These are phyloP conservation scores for Tragelaphus eurycerus DNA, from an alignment of 2,797 vertebrate species.

Conservation along the genomic window DNA sequence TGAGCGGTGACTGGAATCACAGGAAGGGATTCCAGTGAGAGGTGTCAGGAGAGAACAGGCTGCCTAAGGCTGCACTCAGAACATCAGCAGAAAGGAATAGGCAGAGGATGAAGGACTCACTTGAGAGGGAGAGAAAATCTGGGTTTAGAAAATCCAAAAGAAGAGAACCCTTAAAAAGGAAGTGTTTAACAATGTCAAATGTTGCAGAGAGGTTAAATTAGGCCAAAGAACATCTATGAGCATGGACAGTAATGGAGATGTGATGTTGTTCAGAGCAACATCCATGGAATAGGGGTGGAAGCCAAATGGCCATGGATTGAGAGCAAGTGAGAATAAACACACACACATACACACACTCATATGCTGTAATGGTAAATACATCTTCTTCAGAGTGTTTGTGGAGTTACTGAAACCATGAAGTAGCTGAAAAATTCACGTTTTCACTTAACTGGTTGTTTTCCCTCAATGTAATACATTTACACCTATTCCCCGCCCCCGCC, in stretches of 20 bases:
- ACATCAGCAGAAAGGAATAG: background rate
- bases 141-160: background rate
- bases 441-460: background rate
- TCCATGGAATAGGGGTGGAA: background rate
- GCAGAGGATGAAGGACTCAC: background rate
- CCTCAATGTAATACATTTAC: background rate
- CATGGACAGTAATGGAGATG: background rate
- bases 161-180: background rate
- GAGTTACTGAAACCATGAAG: background rate
- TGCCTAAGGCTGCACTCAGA: background rate
- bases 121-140: background rate
- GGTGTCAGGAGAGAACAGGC: background rate
- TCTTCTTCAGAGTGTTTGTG: background rate
- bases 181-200: background rate
- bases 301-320: background rate
- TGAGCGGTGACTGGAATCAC: background rate
- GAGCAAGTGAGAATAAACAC: background rate
- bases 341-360: background rate
- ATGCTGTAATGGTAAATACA: background rate
- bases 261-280: background rate
- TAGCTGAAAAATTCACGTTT: background rate
- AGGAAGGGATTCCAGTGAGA: background rate
- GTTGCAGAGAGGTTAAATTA: background rate
- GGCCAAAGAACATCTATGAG: accelerated
- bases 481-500: background rate